A percentile compares a stretch with the other conserved stretches of the same genome.
phyloP scores from a whole-genome alignment of 2,888 invertebrate species.

The Chloroclysta siterata region DNA sequence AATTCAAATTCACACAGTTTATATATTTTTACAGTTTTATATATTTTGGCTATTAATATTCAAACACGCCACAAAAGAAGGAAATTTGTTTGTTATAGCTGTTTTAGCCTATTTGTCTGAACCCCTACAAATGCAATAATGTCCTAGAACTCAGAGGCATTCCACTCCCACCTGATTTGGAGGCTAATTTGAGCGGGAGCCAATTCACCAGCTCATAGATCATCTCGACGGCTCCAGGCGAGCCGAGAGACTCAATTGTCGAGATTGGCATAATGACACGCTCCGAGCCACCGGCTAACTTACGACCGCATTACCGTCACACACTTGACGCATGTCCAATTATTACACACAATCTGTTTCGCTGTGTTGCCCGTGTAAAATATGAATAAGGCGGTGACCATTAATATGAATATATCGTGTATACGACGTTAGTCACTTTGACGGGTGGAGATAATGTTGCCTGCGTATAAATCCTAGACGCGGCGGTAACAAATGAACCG shows the following conservation, averaged over 20 bases:
- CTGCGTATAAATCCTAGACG: conserved; percentile 75
- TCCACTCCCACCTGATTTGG: conserved; percentile 40
- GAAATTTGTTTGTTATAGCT: not conserved
- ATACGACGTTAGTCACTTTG: conserved; percentile 69
- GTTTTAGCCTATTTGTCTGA: not conserved
- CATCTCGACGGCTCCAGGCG: conserved; percentile 55
- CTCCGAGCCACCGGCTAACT: conserved; percentile 71
- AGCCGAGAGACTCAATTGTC: conserved; percentile 66
- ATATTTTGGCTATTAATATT: too few species aligned
- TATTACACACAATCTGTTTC: conserved; percentile 79
- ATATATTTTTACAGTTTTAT: too few species aligned
- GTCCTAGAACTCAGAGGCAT: conserved; percentile 24
- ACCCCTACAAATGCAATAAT: conserved; percentile 11
- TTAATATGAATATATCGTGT: conserved; percentile 69
- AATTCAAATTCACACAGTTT: too few species aligned
- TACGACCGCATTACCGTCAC: conserved; percentile 80
- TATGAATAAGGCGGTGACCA: conserved; percentile 73
- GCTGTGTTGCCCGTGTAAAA: conserved; percentile 73
- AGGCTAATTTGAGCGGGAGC: conserved; percentile 64
- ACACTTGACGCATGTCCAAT: conserved; percentile 82
- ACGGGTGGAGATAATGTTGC: conserved; percentile 79
- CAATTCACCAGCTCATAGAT: conserved; percentile 68
- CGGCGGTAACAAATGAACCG: conserved; percentile 73
- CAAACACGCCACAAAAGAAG: too few species aligned
- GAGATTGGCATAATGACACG: conserved; percentile 80